Evolutionary conservation across 2,797 vertebrate genomes (phyloP), one percentile per base, ranked within the genome.

Genomic region (Toxotes lorentzi): DNA sequence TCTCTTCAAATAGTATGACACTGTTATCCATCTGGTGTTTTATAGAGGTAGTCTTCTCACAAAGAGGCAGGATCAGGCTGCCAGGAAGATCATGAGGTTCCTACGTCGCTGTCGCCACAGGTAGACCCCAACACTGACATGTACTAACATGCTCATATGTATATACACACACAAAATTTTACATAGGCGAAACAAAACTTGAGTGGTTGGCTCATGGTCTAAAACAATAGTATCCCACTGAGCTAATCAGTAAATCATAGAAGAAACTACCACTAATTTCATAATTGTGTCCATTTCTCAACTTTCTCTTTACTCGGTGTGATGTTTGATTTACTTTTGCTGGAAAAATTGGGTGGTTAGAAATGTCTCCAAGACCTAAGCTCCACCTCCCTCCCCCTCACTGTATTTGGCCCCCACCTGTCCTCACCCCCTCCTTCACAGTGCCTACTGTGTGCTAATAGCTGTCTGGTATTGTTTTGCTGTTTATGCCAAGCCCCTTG

Each of bases 401-500:
- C 85, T 91, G 87, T 92, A 85, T 86, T 86, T 91, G 89, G 76
- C 85, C 88, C 86, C 89, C 84, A 85, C 91, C 85, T 81, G 74
- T 79, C 86, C 84, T 83, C 65, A 57, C 78, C 86, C 88, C 89
- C 81, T 88, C 90, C 90, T 82, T 85, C 93, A 91, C 93, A 91
- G 92, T 95, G 93, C 95, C 90, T 95, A 93, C 95, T 94, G 92
- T 96, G 89, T 98, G 97, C 97, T 99, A 99, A 99, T 98, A 97
- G 97, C 96, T 98, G 94, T 99, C 94, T 98, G 98, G 96, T 98
- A 95, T 99, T 98, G 97, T 99, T 99, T 99, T 98, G 97, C 97
- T 97, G 96, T 97, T 95, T 95, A 95, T 94, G 97, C 96, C 94
- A 99, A 99, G 98, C 98, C 98, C 98, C 95, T 98, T 99, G 97